Evolutionary conservation across 2,797 vertebrate genomes (phyloP).

Genomic region (Triplophysa bombifrons): DNA sequence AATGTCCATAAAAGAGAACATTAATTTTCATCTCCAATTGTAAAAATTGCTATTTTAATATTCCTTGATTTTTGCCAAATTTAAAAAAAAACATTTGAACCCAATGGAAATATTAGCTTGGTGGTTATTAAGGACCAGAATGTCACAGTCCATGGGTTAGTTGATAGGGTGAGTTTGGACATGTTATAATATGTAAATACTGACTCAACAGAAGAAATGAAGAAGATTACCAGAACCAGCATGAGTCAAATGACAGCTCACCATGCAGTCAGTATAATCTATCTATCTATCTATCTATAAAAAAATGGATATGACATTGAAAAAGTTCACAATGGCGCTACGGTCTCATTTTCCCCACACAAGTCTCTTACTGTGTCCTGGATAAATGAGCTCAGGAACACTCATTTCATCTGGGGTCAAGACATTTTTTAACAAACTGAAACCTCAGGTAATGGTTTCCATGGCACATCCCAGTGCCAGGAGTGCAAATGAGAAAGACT

Average conservation of each 20-base stretch:
- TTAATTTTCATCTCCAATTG: not conserved
- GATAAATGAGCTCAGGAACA: not conserved
- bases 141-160: not conserved
- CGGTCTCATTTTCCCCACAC: not conserved
- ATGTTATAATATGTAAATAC: not conserved
- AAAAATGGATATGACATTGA: too few relatives aligned
- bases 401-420: slow-evolving; percentile 9
- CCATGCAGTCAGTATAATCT: not conserved
- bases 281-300: too few relatives aligned
- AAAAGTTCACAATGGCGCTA: not conserved
- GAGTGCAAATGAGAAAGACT: slow-evolving; percentile 40
- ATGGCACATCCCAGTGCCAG: slow-evolving; percentile 15
- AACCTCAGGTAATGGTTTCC: not conserved
- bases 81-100: not conserved
- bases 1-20: not conserved
- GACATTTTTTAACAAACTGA: slow-evolving; percentile 7
- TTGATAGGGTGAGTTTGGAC: not conserved
- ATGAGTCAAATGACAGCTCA: slow-evolving; percentile 15
- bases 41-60: not conserved
- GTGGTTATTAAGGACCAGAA: not conserved
- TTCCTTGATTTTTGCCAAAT: not conserved
- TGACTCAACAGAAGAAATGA: not conserved
- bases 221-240: not conserved
- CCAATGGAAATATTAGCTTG: not conserved
- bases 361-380: not conserved